These are phyloP conservation scores for Myathropa florea DNA, from an alignment of 2,888 invertebrate genomes.

Conservation along the genomic window DNA sequence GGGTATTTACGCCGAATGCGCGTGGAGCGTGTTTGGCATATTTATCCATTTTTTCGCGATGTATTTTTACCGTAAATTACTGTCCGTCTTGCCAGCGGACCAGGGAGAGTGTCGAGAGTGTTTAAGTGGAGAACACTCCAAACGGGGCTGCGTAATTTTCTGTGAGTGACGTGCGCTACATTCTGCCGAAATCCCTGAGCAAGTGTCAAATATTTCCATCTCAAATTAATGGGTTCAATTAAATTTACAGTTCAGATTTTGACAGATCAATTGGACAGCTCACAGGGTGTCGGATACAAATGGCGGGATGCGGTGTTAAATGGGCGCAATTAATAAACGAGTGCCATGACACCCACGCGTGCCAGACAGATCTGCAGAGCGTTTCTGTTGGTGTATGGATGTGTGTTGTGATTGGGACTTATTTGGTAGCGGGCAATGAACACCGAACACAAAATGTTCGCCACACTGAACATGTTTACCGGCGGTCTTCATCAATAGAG, in stretches of 20 bases:
- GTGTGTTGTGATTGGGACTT: conserved; percentile 13
- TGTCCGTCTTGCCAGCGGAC: neutral
- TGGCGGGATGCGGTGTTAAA: neutral
- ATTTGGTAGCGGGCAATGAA: conserved; percentile 7
- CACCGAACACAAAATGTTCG: conserved; percentile 14
- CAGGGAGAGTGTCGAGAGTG: neutral
- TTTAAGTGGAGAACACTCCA: neutral
- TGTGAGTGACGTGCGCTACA: conserved; percentile 10
- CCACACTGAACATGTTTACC: neutral
- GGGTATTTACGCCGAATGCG: neutral
- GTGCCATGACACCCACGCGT: conserved; percentile 11
- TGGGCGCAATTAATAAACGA: conserved; percentile 27
- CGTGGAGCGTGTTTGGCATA: neutral
- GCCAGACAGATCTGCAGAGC: neutral
- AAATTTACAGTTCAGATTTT: conserved; percentile 19
- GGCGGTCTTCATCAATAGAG: neutral
- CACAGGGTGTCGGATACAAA: neutral
- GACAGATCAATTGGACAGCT: conserved; percentile 26
- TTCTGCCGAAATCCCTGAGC: neutral
- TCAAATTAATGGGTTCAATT: conserved; percentile 26
- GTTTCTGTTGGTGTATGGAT: neutral
- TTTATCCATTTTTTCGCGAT: neutral
- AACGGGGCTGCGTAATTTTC: conserved; percentile 1
- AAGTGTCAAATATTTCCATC: conserved; percentile 1
- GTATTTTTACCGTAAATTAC: conserved; percentile 1